Conservation (phyloP, 2,113 vertebrate species). For the Laticauda colubrina region DNA sequence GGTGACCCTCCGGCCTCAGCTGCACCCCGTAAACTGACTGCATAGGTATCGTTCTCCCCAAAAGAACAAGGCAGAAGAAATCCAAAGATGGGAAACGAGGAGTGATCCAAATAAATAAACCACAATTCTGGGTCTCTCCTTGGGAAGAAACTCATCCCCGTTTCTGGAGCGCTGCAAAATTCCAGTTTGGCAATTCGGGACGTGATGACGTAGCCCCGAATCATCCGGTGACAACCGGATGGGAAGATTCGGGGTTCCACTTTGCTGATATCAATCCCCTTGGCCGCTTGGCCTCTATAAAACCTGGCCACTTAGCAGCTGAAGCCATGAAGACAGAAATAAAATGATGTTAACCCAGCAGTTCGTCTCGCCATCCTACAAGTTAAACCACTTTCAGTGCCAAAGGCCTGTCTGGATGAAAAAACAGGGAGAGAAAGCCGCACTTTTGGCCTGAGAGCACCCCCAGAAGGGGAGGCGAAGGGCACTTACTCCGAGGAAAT, state of each 20-base stretch:
- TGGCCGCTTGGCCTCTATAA: background rate
- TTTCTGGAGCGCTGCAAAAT: background rate
- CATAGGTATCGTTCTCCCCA: background rate
- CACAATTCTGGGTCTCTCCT: background rate
- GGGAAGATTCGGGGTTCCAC: background rate
- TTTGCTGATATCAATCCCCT: background rate
- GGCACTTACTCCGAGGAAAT: background rate
- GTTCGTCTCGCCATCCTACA: background rate
- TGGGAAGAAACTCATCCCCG: background rate
- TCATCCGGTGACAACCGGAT: background rate
- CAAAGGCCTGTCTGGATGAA: background rate
- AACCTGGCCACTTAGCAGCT: background rate
- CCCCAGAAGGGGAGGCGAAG: background rate
- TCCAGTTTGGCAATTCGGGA: background rate
- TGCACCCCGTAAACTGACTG: rapidly evolving
- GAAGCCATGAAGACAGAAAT: background rate
- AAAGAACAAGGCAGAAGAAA: background rate
- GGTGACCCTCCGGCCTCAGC: background rate
- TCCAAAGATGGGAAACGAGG: background rate
- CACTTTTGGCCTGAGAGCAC: background rate
- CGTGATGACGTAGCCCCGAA: rapidly evolving
- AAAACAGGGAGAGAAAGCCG: background rate
- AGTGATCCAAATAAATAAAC: background rate
- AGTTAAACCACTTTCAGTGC: background rate
- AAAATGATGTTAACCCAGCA: background rate